Evolutionary conservation across 1,140 invertebrate genomes (phyloP).

Genomic region (Drosophila ogumai): DNA sequence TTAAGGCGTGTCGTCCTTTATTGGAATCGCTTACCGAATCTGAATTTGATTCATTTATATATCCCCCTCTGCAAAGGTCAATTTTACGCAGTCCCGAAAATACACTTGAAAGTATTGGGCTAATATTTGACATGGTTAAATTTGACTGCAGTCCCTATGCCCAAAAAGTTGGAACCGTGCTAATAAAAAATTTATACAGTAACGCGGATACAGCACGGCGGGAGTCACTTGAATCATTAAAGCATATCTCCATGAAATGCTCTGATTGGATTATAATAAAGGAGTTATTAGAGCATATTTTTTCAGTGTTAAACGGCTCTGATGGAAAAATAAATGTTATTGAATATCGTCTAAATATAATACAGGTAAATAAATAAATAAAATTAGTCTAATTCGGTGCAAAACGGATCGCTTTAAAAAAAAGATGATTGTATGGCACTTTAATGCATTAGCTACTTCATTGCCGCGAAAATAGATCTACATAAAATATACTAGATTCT

Average conservation of each 20-base stretch:
- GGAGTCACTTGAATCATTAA: conserved; percentile 90
- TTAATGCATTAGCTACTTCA: no score
- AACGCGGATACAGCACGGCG: conserved; percentile 92
- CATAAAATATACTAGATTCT: no score
- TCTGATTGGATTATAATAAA: conserved; percentile 89
- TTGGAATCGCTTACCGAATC: conserved; percentile 88
- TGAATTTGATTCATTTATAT: conserved; percentile 91
- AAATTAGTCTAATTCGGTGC: not conserved
- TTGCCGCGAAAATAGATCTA: no score
- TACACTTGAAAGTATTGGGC: conserved; percentile 92
- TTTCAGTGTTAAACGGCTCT: conserved; percentile 94
- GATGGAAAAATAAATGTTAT: conserved; percentile 96
- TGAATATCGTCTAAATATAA: conserved; percentile 94
- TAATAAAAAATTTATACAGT: conserved; percentile 92
- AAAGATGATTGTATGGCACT: no score
- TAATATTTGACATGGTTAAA: conserved; percentile 89
- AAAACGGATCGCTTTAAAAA: no score
- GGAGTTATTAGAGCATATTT: conserved; percentile 90
- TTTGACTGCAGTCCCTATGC: conserved; percentile 93
- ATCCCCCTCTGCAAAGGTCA: conserved; percentile 95
- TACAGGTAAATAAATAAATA: conserved; percentile 87
- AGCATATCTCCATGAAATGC: conserved; percentile 90
- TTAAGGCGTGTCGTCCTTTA: conserved; percentile 88
- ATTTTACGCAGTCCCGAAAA: conserved; percentile 98
- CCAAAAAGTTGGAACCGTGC: conserved; percentile 92